Base-by-base conservation (phyloP, 92 coral and sea anemone species). In the Siderastrea siderea region DNA sequence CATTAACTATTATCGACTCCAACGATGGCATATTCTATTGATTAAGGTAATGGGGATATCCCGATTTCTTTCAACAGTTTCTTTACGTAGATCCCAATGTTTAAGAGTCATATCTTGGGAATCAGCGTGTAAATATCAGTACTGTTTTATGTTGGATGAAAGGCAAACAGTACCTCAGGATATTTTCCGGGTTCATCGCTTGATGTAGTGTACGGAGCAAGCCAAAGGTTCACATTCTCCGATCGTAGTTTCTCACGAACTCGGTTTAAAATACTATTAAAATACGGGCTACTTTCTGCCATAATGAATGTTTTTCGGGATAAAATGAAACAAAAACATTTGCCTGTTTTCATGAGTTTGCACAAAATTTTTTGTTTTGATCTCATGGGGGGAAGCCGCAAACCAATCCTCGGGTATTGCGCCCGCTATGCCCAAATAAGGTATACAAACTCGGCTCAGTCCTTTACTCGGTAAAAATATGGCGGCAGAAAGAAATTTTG, bases 211-310 rank as follows among this genome's bases (percentile, higher is more conserved):
- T 83, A 96, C 6, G 99, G 99, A 17, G 94, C 92, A 60, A 89
- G 96, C 99, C 99, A 95, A 47, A 96, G 90, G 65, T 93, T 88
- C 15, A 96, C 82, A 8, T 93, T 92, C 80, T 96, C 99, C 82
- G 88, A 85, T 78, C 93, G 92, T n/a, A 96, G 75, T 89, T 91
- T 93, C 55, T 87, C 98, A 26, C 98, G 86, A n/a, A 93, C 91
- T 38, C 91, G 90, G 43, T 47, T 74, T 46, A 95, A 72, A 70
- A 95, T 68, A 7, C 78, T 87, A 83, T 93, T 95, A 88, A 92
- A 92, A 19, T 84, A 86, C 10, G 88, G 87, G 15, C 59, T 83
- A 47, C 58, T 65, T 6, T 80, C 88, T 3, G 86, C 82, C 98
- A 95, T 95, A 49, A 67, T 38, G 11, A 0, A 11, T 9, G 48